phyloP scores from a whole-genome alignment of 2,888 invertebrate genomes.

The Agriopis marginaria region DNA sequence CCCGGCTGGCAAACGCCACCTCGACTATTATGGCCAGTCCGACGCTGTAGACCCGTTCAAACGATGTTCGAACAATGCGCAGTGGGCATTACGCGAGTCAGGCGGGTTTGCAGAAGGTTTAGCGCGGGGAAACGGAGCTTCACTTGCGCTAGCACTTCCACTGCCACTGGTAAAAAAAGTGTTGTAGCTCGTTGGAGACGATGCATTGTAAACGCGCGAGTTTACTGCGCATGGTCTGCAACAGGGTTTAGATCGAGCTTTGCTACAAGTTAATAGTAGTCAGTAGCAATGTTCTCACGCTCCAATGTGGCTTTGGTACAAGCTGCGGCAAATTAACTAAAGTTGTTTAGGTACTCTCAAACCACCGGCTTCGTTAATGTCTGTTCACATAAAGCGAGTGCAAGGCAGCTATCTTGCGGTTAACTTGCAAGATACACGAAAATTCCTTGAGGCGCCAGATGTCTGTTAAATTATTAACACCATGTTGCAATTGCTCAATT shows the following conservation, averaged over 20 bases:
- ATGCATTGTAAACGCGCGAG: no score
- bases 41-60: no score
- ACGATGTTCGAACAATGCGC: no score
- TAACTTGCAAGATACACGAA: background rate
- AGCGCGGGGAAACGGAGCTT: no score
- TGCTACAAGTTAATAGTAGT: background rate
- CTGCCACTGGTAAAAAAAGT: no score
- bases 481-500: no score
- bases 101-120: no score
- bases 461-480: background rate
- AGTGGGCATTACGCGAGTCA: no score
- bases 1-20: no score
- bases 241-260: background rate
- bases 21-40: no score
- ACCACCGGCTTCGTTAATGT: slow-evolving; percentile 5
- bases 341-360: background rate
- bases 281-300: slow-evolving; percentile 3
- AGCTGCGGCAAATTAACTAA: slow-evolving; percentile 4
- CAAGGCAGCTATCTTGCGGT: background rate
- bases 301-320: background rate
- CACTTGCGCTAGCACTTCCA: no score
- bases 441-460: background rate
- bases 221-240: background rate
- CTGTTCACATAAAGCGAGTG: background rate
- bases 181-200: no score